Conservation (phyloP, 2,797 vertebrate genomes). For the Dipus sagitta region DNA sequence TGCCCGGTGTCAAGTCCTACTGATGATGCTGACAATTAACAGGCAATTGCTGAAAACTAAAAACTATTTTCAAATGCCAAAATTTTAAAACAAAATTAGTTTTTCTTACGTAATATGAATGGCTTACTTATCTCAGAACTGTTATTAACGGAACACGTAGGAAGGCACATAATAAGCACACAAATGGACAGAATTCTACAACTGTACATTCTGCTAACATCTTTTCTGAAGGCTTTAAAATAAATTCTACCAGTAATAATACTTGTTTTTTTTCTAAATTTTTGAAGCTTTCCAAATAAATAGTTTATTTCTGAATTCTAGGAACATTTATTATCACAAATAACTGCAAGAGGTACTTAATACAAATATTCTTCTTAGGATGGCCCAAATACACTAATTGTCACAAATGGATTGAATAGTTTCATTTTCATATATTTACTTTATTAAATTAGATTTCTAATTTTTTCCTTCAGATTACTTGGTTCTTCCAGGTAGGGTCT, state of each 20-base stretch:
- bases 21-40: background rate
- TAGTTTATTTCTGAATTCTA: background rate
- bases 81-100: background rate
- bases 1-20: constrained; percentile 12
- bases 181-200: background rate
- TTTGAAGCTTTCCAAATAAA: background rate
- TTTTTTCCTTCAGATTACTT: too few species aligned
- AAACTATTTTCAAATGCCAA: constrained; percentile 24
- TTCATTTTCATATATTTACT: background rate
- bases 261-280: constrained; percentile 36
- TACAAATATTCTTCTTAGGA: constrained; percentile 12
- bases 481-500: too few species aligned
- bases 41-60: constrained; percentile 51
- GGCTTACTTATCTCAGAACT: background rate
- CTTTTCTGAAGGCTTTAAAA: constrained; percentile 15
- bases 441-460: constrained; percentile 12
- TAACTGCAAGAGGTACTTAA: background rate
- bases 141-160: constrained; percentile 3
- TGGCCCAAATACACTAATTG: background rate
- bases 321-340: too few species aligned
- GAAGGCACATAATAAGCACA: background rate
- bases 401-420: background rate
- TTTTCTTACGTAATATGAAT: background rate
- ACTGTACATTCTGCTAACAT: background rate
- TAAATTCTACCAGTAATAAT: background rate